Percentiles rank a stretch among this genome's conserved stretches.
Conservation (phyloP, 2,113 vertebrate species). For the Heteronetta atricapilla region DNA sequence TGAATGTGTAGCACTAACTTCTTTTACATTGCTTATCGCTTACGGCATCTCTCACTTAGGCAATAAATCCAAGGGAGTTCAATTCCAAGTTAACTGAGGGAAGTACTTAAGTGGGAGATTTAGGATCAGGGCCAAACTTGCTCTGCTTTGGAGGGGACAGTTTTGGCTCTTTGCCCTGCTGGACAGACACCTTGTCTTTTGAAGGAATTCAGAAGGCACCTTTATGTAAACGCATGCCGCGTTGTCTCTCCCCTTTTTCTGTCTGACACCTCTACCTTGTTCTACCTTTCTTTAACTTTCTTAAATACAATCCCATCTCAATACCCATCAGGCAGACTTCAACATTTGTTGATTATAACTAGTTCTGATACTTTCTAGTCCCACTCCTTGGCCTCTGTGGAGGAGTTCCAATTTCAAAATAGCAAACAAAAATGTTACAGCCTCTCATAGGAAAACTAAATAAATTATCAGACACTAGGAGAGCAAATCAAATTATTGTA, state of each 20-base stretch:
- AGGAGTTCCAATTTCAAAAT: conserved; percentile 70
- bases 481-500: conserved; percentile 62
- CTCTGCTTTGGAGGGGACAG: background rate
- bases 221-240: background rate
- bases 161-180: background rate
- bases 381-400: conserved; percentile 36
- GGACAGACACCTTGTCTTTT: background rate
- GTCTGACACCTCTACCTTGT: background rate
- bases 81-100: background rate
- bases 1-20: background rate
- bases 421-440: conserved; percentile 73
- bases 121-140: background rate
- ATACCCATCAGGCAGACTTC: conserved; percentile 55
- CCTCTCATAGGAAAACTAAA: conserved; percentile 72
- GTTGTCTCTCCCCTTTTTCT: background rate
- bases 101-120: background rate
- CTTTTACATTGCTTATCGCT: background rate
- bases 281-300: conserved; percentile 33
- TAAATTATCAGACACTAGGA: conserved; percentile 68
- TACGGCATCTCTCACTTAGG: background rate
- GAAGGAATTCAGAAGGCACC: background rate
- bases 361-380: conserved; percentile 34
- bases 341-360: conserved; percentile 70
- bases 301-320: conserved; percentile 59
- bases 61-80: background rate